A percentile compares a stretch with the other conserved stretches of the same genome.
Evolutionary conservation across 2,113 vertebrate species (phyloP).

Genomic region (Notechis scutatus): DNA sequence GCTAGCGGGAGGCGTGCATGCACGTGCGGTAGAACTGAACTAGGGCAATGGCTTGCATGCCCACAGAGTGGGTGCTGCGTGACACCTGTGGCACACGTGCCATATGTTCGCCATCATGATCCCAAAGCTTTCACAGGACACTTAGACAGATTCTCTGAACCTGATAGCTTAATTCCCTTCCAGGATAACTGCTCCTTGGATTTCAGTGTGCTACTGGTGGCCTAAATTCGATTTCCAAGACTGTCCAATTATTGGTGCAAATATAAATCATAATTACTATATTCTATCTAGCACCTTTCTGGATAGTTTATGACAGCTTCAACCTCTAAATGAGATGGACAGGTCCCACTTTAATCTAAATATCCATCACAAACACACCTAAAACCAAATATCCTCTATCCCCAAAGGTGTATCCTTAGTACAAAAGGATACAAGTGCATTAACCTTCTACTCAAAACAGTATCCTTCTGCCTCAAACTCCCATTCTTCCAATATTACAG

Average conservation of each 20-base stretch:
- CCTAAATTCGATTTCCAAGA: neutral
- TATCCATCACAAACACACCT: neutral
- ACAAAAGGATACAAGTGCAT: neutral
- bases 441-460: neutral
- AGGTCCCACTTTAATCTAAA: neutral
- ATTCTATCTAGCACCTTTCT: neutral
- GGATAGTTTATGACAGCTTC: neutral
- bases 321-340: neutral
- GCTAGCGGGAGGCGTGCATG: no score
- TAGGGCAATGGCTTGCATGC: no score
- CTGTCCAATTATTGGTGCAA: neutral
- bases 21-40: no score
- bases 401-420: neutral
- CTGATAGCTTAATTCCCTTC: neutral
- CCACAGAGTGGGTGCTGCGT: no score
- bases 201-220: neutral
- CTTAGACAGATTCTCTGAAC: neutral
- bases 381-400: neutral
- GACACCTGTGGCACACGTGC: no score
- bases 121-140: neutral
- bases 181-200: neutral
- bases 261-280: neutral
- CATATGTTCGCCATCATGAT: no score
- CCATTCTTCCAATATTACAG: neutral
- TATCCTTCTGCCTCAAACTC: neutral